Percentiles rank a stretch among this genome's conserved stretches.
phyloP scores from a whole-genome alignment of 2,797 vertebrate species.

The Paguma larvata region DNA sequence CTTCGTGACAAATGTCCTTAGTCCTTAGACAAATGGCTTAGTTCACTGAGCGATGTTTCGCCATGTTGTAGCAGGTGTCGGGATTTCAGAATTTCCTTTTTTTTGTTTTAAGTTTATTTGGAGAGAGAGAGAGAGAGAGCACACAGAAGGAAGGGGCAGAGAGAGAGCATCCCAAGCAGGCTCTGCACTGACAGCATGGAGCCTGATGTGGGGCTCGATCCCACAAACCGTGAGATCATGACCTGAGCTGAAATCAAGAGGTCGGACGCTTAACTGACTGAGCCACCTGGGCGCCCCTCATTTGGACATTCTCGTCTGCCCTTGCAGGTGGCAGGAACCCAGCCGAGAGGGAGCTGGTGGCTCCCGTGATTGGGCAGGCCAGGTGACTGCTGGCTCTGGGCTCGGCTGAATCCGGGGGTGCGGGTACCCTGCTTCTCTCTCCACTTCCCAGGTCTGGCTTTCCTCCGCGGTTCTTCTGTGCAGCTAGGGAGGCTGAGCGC shows the following conservation, averaged over 20 bases:
- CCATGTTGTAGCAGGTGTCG: fast-evolving
- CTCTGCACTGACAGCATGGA: too few relatives aligned
- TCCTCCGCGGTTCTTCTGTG: neutral
- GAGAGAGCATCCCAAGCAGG: too few relatives aligned
- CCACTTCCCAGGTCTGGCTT: neutral
- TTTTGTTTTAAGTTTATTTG: too few relatives aligned
- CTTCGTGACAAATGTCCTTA: neutral
- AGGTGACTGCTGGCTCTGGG: neutral
- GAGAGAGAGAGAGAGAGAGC: too few relatives aligned
- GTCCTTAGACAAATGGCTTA: too few relatives aligned
- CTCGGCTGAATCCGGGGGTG: neutral
- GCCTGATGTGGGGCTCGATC: too few relatives aligned
- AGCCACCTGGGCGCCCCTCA: too few relatives aligned
- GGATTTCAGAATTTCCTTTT: neutral
- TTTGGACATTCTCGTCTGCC: neutral
- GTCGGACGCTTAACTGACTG: too few relatives aligned
- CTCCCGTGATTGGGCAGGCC: neutral
- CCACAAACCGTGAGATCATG: too few relatives aligned
- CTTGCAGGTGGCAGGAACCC: neutral
- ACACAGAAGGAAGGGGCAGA: too few relatives aligned
- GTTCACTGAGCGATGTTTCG: neutral
- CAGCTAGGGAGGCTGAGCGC: neutral
- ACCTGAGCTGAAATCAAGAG: too few relatives aligned
- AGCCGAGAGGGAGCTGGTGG: neutral
- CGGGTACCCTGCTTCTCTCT: neutral